phyloP scores from a whole-genome alignment of 2,113 vertebrate genomes.

The Rhegmatorhina hoffmannsi region DNA sequence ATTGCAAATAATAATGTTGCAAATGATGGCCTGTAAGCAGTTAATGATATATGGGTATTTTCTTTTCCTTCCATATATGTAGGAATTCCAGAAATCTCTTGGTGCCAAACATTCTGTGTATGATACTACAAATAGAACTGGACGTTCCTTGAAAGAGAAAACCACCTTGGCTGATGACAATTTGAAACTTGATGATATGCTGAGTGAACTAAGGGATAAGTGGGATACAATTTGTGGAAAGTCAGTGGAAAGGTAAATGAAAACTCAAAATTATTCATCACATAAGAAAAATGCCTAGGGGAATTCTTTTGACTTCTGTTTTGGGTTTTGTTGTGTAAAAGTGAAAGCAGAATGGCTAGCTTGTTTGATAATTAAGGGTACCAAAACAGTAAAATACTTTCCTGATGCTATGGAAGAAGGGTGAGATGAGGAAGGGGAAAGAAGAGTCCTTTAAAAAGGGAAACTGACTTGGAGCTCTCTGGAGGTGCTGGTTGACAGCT shows the following conservation, averaged over 20 bases:
- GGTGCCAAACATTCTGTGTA: constrained; percentile 97
- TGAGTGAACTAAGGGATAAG: constrained; percentile 95
- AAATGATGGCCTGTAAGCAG: background rate
- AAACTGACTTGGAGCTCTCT: background rate
- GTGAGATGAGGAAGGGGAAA: too few species aligned
- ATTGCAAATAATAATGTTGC: background rate
- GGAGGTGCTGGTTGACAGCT: background rate
- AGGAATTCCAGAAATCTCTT: constrained; percentile 97
- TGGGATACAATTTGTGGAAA: constrained; percentile 99
- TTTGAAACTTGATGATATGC: constrained; percentile 94
- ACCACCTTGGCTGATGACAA: constrained; percentile 90
- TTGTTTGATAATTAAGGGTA: background rate
- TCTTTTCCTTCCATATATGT: background rate
- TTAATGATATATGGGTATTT: background rate
- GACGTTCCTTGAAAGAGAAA: constrained; percentile 95
- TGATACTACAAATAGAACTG: constrained; percentile 91
- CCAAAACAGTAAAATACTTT: background rate
- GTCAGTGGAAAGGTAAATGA: constrained; percentile 91
- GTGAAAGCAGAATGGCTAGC: background rate
- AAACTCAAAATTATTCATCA: background rate
- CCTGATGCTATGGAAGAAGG: background rate
- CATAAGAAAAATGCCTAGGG: background rate
- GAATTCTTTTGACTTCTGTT: background rate
- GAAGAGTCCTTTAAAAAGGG: background rate
- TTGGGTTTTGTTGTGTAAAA: background rate